Evolutionary conservation across 2,113 vertebrate species (phyloP), one percentile per base, ranked within the genome.

Genomic region (Sinosuthora webbiana): DNA sequence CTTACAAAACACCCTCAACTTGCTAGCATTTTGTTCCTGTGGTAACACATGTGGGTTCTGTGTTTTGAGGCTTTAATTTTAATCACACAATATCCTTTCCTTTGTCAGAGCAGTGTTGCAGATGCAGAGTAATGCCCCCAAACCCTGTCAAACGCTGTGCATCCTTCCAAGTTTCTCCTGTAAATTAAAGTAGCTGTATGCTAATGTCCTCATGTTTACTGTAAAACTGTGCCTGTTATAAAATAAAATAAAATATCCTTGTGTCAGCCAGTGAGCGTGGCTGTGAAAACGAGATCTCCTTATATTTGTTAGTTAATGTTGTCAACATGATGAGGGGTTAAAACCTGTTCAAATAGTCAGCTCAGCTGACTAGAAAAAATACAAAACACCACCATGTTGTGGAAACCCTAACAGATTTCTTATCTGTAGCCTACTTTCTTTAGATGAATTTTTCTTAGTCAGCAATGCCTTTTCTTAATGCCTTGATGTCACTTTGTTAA

Each of bases 321-420:
- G 45, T 12, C 0, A 0, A 5, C 0, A 0, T 57, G 47, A 22
- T 70, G 52, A 62, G 23, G 13, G 9, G 9, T 87, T 74, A 50
- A 45, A 87, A 63, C 22, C 30, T 73, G 16, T 39, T 30, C 37
- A 59, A 62, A 59, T 16, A 44, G 20, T 35, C 53, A 31, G 21
- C 64, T 75, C 49, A 42, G 37, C 67, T 91, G 49, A 30, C 14
- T 35, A 64, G 35, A 63, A 74, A 47, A 70, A 70, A 25, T 5
- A 50, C 13, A 33, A 21, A 27, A 74, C 37, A 5, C 2, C 3
- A 6, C 17, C 4, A 4, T 13, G 7, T 17, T 49, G 8, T 44
- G 33, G 30, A 94, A 83, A 57, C 24, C 14, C 37, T 52, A 31
- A 65, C 16, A 69, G 11, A 22, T 69, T 91, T 74, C 49, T 64